Evolutionary conservation across 2,797 vertebrate species (phyloP), one percentile per base, ranked within the genome.

Genomic region (Poecilia wingei): DNA sequence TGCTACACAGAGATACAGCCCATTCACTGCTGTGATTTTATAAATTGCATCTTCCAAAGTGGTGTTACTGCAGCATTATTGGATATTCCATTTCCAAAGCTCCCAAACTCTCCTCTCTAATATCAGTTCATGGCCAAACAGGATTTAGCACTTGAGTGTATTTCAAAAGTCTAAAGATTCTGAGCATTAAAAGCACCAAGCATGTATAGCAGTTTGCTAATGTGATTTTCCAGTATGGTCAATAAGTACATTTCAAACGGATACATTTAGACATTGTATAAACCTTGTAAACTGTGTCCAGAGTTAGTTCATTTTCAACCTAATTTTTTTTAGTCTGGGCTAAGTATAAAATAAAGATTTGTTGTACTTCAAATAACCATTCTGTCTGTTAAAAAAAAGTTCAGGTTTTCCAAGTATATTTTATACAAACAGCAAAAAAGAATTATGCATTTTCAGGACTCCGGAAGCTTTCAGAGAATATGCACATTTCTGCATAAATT

Each of bases 181-280:
- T 87, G 79, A 85, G 78, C 81, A 87, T 83, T 86, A 89, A 85
- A 86, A 89, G 68, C 82, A 77, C 57, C 14, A 79, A 88, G 76
- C 79, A 84, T 82, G 85, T 80, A 74, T 74, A 82, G 33, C 39
- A 76, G 88, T 82, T 74, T 66, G 31, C 57, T 90, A 86, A 91
- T 91, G 76, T 84, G 83, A 87, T 93, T 92, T 86, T 74, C 79
- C 39, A 16, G 53, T 33, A 73, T 84, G 77, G 80, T 89, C 88
- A 90, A 82, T 89, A 86, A 86, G 53, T 75, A 82, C 45, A 84
- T 90, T 91, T 86, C 36, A 73, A 75, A 83, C 47, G 82, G 88
- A 90, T 83, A 79, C 59, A 72, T 88, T 90, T 87, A 84, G 49
- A 69, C 64, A 47, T 22, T 69, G 73, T 81, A 61, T 87, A 80